Evolutionary conservation across 2,888 invertebrate species (phyloP).

Genomic region (Masnerella sp.): DNA sequence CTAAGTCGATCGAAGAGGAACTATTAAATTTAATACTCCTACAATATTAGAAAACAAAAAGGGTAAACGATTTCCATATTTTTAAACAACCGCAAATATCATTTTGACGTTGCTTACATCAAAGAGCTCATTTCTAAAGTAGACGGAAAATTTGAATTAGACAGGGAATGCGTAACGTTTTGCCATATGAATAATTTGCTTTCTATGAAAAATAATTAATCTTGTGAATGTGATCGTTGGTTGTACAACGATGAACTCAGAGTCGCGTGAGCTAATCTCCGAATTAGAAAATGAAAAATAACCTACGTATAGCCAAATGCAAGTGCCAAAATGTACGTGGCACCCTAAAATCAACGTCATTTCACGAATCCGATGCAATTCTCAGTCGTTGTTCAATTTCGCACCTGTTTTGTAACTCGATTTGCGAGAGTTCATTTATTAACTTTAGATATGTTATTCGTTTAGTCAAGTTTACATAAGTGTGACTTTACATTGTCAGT

Average conservation of each 20-base stretch:
- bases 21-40: neutral
- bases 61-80: no score
- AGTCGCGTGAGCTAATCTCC: conserved; percentile 21
- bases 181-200: conserved; percentile 3
- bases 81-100: no score
- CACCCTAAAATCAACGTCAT: conserved; percentile 48
- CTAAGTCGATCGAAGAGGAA: neutral
- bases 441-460: no score
- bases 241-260: conserved; percentile 37
- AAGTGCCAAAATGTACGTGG: conserved; percentile 52
- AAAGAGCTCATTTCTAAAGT: no score
- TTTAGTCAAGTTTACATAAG: no score
- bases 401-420: no score
- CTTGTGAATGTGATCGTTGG: conserved; percentile 19
- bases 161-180: neutral
- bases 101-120: no score
- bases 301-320: conserved; percentile 40
- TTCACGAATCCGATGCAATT: no score
- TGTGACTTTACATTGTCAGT: no score
- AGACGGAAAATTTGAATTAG: no score
- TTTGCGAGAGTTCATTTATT: no score
- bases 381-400: no score
- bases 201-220: conserved; percentile 11
- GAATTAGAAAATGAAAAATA: conserved; percentile 34
- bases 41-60: neutral